Conservation (phyloP, 1,140 invertebrate species). For the Aporrectodea caliginosa region DNA sequence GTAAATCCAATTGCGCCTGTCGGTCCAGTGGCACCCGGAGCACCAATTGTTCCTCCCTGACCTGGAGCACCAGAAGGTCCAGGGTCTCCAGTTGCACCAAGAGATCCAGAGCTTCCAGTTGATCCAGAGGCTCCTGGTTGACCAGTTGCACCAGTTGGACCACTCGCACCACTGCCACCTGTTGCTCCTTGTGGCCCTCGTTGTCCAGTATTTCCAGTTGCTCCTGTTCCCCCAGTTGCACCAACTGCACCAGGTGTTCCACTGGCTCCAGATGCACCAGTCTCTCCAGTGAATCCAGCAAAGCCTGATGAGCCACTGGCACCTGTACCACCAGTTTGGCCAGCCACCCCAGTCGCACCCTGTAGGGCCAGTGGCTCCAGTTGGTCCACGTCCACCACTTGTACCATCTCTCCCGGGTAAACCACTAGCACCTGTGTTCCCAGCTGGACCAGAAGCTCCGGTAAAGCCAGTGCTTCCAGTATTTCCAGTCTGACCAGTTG, state of each 20-base stretch:
- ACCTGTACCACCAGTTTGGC: slow-evolving; percentile 16
- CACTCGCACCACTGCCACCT: neutral
- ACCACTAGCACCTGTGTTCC: slow-evolving; percentile 7
- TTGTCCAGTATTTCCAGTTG: neutral
- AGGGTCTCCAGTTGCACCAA: slow-evolving; percentile 5
- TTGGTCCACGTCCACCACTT: neutral
- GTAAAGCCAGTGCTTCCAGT: slow-evolving; percentile 11
- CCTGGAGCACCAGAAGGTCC: slow-evolving; percentile 11
- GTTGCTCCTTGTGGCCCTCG: slow-evolving; percentile 18
- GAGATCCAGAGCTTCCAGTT: slow-evolving; percentile 9
- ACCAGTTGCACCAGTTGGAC: slow-evolving; percentile 19
- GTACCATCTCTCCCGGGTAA: neutral
- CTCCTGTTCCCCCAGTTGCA: slow-evolving; percentile 3
- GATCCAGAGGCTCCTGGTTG: neutral
- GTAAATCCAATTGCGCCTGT: neutral
- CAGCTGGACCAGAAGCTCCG: slow-evolving; percentile 6
- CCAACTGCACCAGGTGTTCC: neutral
- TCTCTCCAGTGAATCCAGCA: slow-evolving; percentile 11
- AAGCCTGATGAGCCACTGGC: neutral
- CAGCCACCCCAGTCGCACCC: slow-evolving; percentile 11
- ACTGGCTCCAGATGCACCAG: neutral
- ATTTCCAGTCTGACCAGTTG: slow-evolving; percentile 8
- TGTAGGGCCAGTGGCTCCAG: slow-evolving; percentile 5
- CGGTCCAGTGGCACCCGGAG: slow-evolving; percentile 8
- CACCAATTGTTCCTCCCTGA: slow-evolving; percentile 1